phyloP scores from a whole-genome alignment of 2,888 invertebrate genomes.

The Drosophila gaucha region DNA sequence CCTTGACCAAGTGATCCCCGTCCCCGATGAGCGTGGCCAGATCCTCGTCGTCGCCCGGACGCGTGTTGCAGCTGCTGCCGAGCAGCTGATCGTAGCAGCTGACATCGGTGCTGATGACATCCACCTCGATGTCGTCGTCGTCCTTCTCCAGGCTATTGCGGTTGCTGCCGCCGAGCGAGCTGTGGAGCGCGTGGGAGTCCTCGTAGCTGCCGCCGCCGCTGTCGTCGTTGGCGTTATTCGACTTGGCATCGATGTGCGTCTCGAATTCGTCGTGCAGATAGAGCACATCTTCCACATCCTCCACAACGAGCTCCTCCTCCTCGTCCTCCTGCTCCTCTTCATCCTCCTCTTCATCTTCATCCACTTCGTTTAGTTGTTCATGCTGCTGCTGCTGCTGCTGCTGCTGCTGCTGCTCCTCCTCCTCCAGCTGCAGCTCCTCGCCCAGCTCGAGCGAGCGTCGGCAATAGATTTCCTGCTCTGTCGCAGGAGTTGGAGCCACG shows the following conservation, averaged over 20 bases:
- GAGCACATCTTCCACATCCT: constrained; percentile 65
- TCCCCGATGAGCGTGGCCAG: constrained; percentile 81
- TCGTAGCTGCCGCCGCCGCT: constrained; percentile 85
- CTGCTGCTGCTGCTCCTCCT: constrained; percentile 50
- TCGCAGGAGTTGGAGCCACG: constrained; percentile 18
- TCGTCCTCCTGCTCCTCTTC: constrained; percentile 47
- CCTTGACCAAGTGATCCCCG: constrained; percentile 55
- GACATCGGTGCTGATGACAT: constrained; percentile 84
- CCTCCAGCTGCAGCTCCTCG: constrained; percentile 54
- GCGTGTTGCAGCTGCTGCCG: constrained; percentile 82
- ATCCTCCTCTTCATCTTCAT: constrained; percentile 72
- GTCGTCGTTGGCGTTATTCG: constrained; percentile 84
- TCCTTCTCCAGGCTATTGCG: constrained; percentile 84
- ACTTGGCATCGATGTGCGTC: constrained; percentile 82
- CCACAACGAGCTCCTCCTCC: constrained; percentile 63
- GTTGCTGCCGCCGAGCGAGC: constrained; percentile 83
- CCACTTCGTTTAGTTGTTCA: constrained; percentile 18
- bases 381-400: constrained; percentile 46
- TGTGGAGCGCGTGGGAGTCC: constrained; percentile 84
- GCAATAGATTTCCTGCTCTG: constrained; percentile 77
- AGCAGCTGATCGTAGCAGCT: constrained; percentile 84
- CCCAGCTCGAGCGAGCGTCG: constrained; percentile 78
- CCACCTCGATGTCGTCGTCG: constrained; percentile 84
- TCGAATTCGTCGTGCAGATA: constrained; percentile 82
- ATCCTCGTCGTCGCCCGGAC: constrained; percentile 81